A percentile compares a stretch with the other conserved stretches of the same genome.
These are phyloP conservation scores for Trichopria drosophilae DNA, from an alignment of 2,888 invertebrate species.

Conservation along the genomic window DNA sequence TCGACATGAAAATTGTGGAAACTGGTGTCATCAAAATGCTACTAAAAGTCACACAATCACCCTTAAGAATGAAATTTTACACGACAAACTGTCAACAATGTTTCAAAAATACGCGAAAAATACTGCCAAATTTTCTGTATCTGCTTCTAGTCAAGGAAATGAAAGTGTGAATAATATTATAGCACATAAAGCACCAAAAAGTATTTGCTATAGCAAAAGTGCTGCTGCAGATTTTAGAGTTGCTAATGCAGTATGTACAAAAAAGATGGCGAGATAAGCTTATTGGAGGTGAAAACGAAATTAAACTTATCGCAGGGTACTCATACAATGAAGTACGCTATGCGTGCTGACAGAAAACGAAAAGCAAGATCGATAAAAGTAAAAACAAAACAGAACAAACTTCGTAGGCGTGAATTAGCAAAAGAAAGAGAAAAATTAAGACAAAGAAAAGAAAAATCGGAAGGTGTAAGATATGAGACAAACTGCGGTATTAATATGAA, in stretches of 20 bases:
- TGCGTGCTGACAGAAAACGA: constrained; percentile 6
- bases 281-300: constrained; percentile 3
- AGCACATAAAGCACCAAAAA: no score
- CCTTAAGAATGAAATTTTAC: constrained; percentile 4
- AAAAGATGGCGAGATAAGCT: constrained; percentile 13
- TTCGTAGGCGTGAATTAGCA: constrained; percentile 12
- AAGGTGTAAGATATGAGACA: constrained; percentile 15
- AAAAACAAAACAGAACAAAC: constrained; percentile 6
- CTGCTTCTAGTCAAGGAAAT: constrained; percentile 35
- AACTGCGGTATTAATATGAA: constrained; percentile 5
- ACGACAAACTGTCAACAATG: constrained; percentile 16
- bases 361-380: constrained; percentile 7
- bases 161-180: no score
- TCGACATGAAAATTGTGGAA: constrained; percentile 2
- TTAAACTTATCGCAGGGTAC: constrained; percentile 9
- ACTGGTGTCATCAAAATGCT: not conserved
- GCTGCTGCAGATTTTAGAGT: constrained; percentile 13
- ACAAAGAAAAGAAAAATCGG: constrained; percentile 15
- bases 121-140: constrained; percentile 32
- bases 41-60: constrained; percentile 6
- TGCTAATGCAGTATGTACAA: constrained; percentile 13
- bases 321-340: constrained; percentile 3
- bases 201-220: constrained; percentile 17
- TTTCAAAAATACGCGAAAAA: constrained; percentile 34
- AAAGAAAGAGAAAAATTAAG: constrained; percentile 14